phyloP scores from a whole-genome alignment of 2,888 invertebrate genomes.

The Acrobasis repandana region DNA sequence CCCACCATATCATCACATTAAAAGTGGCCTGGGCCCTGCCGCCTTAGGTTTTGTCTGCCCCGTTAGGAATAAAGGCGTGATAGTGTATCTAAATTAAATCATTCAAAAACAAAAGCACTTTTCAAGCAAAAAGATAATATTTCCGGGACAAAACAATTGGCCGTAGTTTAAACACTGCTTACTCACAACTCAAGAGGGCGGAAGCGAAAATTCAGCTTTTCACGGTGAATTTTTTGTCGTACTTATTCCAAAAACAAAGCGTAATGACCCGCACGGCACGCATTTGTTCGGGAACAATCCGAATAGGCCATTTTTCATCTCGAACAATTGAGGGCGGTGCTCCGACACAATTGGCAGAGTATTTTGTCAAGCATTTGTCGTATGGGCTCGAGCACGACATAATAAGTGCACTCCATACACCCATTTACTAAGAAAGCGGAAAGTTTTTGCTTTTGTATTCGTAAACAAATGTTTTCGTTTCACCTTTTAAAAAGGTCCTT shows the following conservation, averaged over 20 bases:
- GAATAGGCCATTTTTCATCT: slow-evolving; percentile 81
- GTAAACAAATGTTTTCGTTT: slow-evolving; percentile 31
- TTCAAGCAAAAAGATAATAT: slow-evolving; percentile 33
- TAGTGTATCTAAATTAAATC: neutral
- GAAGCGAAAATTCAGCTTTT: slow-evolving; percentile 71
- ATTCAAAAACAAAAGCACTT: neutral
- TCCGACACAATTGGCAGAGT: slow-evolving; percentile 79
- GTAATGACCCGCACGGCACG: slow-evolving; percentile 81
- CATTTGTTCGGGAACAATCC: slow-evolving; percentile 81
- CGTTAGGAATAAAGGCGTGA: no score
- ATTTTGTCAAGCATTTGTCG: slow-evolving; percentile 81
- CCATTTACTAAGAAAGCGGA: slow-evolving; percentile 38
- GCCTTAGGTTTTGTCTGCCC: no score
- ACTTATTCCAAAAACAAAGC: slow-evolving; percentile 80
- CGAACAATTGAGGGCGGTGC: slow-evolving; percentile 80
- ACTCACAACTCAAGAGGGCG: slow-evolving; percentile 64
- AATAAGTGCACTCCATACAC: slow-evolving; percentile 68
- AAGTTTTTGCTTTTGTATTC: slow-evolving; percentile 28
- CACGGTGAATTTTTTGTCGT: slow-evolving; percentile 72
- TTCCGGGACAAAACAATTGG: slow-evolving; percentile 65
- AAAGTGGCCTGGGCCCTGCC: no score
- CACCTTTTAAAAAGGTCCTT: neutral
- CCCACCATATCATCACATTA: no score
- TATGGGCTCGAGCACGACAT: slow-evolving; percentile 61
- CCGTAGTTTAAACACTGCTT: slow-evolving; percentile 62